Evolutionary conservation across 2,888 invertebrate genomes (phyloP).

Genomic region (Drosophila vallismaia): DNA sequence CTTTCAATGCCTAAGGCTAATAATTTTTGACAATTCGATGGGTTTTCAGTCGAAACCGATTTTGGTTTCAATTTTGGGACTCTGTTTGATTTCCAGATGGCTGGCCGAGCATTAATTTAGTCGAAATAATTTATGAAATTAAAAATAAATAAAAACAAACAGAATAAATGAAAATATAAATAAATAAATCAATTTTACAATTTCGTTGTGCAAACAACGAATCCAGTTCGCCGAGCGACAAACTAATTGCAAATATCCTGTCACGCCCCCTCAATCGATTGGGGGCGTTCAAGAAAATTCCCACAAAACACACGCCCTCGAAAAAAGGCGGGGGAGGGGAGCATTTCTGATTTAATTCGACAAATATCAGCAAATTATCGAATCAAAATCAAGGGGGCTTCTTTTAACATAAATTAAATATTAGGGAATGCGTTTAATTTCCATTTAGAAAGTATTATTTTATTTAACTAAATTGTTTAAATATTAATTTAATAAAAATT

Average conservation of each 20-base stretch:
- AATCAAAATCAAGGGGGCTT: background rate
- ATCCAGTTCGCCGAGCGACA: conserved; percentile 6
- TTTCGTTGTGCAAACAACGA: conserved; percentile 44
- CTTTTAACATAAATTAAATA: background rate
- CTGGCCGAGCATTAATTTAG: conserved; percentile 63
- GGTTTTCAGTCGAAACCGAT: conserved; percentile 18
- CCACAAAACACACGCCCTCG: background rate
- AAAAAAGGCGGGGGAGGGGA: background rate
- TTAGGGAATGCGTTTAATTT: background rate
- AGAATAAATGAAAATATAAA: conserved; percentile 59
- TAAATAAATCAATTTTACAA: conserved; percentile 73
- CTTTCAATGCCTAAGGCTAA: conserved; percentile 23
- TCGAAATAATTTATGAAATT: conserved; percentile 71
- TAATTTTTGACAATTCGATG: conserved; percentile 22
- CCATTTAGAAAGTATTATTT: no score
- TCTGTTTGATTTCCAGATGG: conserved; percentile 35
- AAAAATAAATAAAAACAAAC: conserved; percentile 71
- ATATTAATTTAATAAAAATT: no score
- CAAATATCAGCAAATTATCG: background rate
- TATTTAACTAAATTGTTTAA: no score
- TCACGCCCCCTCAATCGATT: conserved; percentile 3
- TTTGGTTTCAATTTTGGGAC: conserved; percentile 27
- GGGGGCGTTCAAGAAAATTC: conserved; percentile 3
- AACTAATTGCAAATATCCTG: conserved; percentile 33
- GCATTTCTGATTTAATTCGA: background rate